These are phyloP conservation scores for Meriones psammophilus DNA, from an alignment of 2,797 vertebrate species.

Conservation along the genomic window DNA sequence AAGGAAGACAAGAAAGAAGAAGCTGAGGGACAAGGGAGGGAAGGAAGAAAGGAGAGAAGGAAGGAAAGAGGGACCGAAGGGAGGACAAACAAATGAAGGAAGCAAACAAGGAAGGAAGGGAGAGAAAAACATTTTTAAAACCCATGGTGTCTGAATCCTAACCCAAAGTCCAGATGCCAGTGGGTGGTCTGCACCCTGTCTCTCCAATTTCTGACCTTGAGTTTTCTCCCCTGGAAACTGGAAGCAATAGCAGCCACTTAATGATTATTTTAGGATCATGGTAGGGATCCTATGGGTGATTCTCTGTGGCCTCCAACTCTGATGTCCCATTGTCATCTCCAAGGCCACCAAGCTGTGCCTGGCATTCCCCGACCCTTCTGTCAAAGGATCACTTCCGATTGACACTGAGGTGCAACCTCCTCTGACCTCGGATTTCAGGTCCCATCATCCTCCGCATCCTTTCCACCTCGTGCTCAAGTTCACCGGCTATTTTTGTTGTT, in stretches of 20 bases:
- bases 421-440: neutral
- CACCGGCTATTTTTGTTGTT: too few species aligned
- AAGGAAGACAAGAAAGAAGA: neutral
- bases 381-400: fast-evolving
- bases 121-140: neutral
- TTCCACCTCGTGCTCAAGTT: neutral
- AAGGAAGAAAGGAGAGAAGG: neutral
- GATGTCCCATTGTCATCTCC: neutral
- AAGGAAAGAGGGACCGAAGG: neutral
- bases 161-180: too few species aligned
- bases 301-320: neutral
- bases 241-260: neutral
- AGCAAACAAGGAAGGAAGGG: neutral
- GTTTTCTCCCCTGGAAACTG: neutral
- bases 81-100: neutral
- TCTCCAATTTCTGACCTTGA: neutral
- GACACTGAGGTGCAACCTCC: neutral
- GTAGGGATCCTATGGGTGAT: fast-evolving
- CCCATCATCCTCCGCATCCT: neutral
- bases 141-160: neutral
- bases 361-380: neutral
- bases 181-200: neutral
- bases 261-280: neutral
- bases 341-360: fast-evolving
- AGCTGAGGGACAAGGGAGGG: neutral